Base-by-base conservation (phyloP, 2,113 vertebrate genomes). In the Alouatta palliata region DNA sequence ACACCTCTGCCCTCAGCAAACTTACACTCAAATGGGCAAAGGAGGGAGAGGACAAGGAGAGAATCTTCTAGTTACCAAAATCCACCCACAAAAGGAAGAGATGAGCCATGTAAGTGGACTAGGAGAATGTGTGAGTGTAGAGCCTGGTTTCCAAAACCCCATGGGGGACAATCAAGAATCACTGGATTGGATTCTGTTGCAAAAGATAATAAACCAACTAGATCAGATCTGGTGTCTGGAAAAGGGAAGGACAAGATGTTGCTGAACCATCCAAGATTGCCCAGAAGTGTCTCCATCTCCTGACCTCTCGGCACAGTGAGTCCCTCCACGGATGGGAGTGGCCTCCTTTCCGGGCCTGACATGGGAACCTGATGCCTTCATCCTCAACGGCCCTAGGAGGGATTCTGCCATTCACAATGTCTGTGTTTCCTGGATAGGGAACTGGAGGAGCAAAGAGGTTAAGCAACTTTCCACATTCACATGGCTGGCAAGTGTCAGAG, bases 351-450 rank as follows among this genome's bases (percentile, higher is more conserved):
- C 45, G 0, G 3, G 10, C 30, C 21, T 19, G 58, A 16, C 52
- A 56, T 0, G 11, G 61, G 49, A 43, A 37, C 37, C n/a, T 3
- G 47, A 80, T 0, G 17, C 16, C 3, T 47, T 6, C 1, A 3
- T 43, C 82, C 70, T 37, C 2, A 64, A 7, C 2, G 11, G 37
- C 6, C 58, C 37, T 47, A 37, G 37, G 14, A 66, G 3, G 37
- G 23, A 12, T 45, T 47, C 30, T 56, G 58, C 20, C 56, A 58
- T 49, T 8, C 32, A 2, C 8, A 37, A 12, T 8, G 56, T 56
- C 71, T 32, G 2, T 17, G 40, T 17, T 90, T 52, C 68, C 25
- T 45, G 25, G 13, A 76, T 45, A 13, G 25, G 73, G 25, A 45
- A 43, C 27, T 13, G 27, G 40, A 30, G 40, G 23, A 23, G 27